Evolutionary conservation across 92 coral and sea anemone genomes (phyloP).

Genomic region (Hydrozoanthus gracilis): DNA sequence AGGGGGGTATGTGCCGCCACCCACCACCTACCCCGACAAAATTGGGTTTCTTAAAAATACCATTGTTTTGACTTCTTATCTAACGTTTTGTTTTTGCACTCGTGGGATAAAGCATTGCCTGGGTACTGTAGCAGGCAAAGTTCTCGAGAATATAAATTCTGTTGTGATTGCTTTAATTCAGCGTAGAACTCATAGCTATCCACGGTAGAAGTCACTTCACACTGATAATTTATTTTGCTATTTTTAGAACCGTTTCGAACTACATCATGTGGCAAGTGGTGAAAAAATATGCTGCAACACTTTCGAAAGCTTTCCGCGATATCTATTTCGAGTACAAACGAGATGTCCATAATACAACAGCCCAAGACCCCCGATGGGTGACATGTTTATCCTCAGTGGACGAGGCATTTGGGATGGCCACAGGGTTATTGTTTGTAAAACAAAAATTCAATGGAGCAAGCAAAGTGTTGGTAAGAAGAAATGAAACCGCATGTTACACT

Average conservation of each 20-base stretch:
- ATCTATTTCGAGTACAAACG: conserved; percentile 57
- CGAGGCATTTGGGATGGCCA: conserved; percentile 87
- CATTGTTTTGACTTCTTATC: no score
- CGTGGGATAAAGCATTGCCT: no score
- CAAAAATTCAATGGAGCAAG: conserved; percentile 77
- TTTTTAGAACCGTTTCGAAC: conserved; percentile 79
- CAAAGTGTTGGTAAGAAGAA: conserved; percentile 78
- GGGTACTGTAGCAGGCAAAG: no score
- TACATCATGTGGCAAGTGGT: conserved; percentile 98
- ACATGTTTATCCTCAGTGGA: conserved; percentile 71
- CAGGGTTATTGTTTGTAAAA: conserved; percentile 85
- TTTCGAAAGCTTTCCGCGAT: conserved; percentile 66
- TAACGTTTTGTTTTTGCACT: no score
- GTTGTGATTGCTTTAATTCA: no score
- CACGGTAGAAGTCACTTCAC: not conserved
- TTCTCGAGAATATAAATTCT: no score
- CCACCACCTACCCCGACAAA: no score
- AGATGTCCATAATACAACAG: conserved; percentile 62
- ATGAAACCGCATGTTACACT: no score
- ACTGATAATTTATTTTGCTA: not conserved
- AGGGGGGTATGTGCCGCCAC: no score
- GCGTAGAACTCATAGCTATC: not conserved
- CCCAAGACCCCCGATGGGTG: conserved; percentile 92
- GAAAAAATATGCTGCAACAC: conserved; percentile 44
- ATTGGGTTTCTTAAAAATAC: no score